Evolutionary conservation across 2,113 vertebrate genomes (phyloP).

Genomic region (Semicossyphus pulcher): DNA sequence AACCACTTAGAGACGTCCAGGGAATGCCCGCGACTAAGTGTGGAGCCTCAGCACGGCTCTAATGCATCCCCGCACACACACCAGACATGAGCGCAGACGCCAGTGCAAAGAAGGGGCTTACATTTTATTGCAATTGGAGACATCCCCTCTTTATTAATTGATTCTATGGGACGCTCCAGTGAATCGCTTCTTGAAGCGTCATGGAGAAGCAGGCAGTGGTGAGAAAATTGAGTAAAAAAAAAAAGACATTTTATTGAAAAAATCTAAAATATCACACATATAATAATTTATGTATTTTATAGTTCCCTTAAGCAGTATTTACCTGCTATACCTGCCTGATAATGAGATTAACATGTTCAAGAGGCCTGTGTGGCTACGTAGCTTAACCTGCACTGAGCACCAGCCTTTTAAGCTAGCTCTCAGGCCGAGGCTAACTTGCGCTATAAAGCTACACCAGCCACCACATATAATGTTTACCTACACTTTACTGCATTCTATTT

Average conservation of each 20-base stretch:
- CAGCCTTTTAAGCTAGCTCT: no score
- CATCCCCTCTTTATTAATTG: background rate
- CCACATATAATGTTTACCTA: no score
- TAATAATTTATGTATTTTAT: no score
- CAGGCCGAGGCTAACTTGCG: no score
- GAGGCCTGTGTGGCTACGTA: no score
- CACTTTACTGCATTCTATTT: no score
- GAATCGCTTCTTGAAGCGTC: background rate
- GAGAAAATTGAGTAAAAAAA: background rate
- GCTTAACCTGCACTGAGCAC: no score
- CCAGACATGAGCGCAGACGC: background rate
- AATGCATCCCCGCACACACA: conserved; percentile 25
- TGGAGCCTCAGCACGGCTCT: conserved; percentile 33
- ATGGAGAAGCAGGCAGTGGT: background rate
- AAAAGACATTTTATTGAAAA: background rate
- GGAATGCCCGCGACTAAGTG: conserved; percentile 19
- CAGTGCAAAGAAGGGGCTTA: background rate
- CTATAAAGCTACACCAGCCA: no score
- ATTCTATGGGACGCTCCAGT: background rate
- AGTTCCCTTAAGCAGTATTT: no score
- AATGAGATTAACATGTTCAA: no score
- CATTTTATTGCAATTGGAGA: background rate
- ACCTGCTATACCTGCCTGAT: no score
- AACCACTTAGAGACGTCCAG: conserved; percentile 61
- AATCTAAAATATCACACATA: no score